Base-by-base conservation (phyloP, 2,888 invertebrate genomes). In the Byasa hedistus region DNA sequence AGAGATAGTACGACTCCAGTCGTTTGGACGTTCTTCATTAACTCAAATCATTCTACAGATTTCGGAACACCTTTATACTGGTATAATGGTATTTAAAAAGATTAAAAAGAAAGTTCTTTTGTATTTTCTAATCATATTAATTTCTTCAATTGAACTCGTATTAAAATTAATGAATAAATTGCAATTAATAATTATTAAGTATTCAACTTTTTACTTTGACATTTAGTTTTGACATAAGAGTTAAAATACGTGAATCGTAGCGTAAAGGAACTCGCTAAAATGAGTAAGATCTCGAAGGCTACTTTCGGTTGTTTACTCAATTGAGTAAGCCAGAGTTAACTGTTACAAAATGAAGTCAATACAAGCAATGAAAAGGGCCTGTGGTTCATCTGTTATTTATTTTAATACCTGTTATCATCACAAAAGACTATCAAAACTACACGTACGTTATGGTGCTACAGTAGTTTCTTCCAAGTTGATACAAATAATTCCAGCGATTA, bases 381-480 rank as follows among this genome's bases (percentile, higher is more conserved):
- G 73, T 75, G 70, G 73, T 64, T 71, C 76, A 65, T 71, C 79
- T 59, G 55, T 76, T 57, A 68, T 67, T 69, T 82, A 73, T 74
- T 72, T 76, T 23, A 78, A 73, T 73, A 69, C 75, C 66, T 82
- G 79, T 77, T 82, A 79, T 74, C 72, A 79, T 74, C 71, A 77
- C 67, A 77, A 76, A 77, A 80, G 75, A 69, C 70, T 76, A 23
- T 69, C 73, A 51, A 80, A 78, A 69, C 68, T 84, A 68, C 84
- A 83, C 77, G 80, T 86, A 65, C 83, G 89, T 79, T 75, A 84
- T 62, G 86, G 83, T 81, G 82, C 82, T 56, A 79, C 82, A 73
- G 71, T 81, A 69, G 75, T 79, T 70, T 78, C 74, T 75, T 73
- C 73, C 64, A 83, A 81, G 62, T 78, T 74, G 51, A 81, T 76